A percentile compares a stretch with the other conserved stretches of the same genome.
Conservation (phyloP, 2,888 invertebrate genomes). For the Sepioteuthis lessoniana region DNA sequence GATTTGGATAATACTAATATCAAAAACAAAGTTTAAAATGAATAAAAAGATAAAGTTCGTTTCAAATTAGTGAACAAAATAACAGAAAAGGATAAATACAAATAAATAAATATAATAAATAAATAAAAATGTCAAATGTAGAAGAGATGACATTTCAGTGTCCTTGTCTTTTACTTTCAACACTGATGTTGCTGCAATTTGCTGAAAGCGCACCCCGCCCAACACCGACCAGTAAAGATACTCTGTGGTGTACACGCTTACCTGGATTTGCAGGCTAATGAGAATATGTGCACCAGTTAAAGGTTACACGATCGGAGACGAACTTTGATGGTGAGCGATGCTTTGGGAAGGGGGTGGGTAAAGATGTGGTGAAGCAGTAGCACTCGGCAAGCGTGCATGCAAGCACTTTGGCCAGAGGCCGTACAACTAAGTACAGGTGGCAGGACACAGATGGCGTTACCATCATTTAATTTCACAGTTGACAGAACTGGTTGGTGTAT, state of each 20-base stretch:
- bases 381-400: slow-evolving; percentile 16
- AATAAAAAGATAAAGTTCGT: not conserved
- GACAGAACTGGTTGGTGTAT: slow-evolving; percentile 21
- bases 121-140: no score
- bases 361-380: not conserved
- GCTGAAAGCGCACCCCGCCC: not conserved
- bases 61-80: not conserved
- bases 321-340: slow-evolving; percentile 33
- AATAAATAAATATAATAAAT: no score
- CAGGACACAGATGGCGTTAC: slow-evolving; percentile 23
- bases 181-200: not conserved
- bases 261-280: not conserved
- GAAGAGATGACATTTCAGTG: slow-evolving; percentile 1
- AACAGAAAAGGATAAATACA: no score
- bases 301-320: slow-evolving; percentile 33
- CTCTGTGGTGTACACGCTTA: slow-evolving; percentile 10
- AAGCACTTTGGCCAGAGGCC: slow-evolving; percentile 10
- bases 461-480: slow-evolving; percentile 33
- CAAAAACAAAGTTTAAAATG: no score
- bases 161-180: not conserved
- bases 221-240: not conserved
- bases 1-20: not conserved
- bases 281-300: slow-evolving; percentile 23
- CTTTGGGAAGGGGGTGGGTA: not conserved
- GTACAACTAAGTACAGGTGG: slow-evolving; percentile 23